Percentiles rank a stretch among this genome's conserved stretches.
phyloP scores from a whole-genome alignment of 2,888 invertebrate species.

The Monopis laevigella region DNA sequence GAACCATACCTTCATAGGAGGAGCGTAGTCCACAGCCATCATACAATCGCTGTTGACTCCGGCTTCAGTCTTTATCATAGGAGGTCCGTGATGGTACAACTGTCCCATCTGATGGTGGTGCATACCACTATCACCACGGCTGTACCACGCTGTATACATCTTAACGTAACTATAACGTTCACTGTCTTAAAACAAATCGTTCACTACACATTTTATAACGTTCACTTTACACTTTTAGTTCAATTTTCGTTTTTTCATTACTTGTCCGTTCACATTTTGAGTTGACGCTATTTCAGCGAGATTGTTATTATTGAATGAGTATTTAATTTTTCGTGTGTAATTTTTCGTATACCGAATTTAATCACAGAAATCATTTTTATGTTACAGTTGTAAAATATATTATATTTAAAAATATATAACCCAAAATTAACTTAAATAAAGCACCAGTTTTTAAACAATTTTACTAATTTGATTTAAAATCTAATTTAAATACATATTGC shows the following conservation, averaged over 20 bases:
- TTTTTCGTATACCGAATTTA: constrained; percentile 10
- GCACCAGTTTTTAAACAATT: constrained; percentile 28
- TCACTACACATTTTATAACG: background rate
- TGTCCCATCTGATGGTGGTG: constrained; percentile 65
- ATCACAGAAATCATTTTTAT: too few relatives aligned
- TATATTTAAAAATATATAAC: too few relatives aligned
- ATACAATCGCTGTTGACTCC: constrained; percentile 72
- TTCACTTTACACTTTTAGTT: background rate
- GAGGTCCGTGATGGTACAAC: constrained; percentile 64
- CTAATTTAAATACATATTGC: constrained; percentile 33
- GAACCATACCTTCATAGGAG: constrained; percentile 70
- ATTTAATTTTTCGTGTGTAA: background rate
- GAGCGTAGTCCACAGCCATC: constrained; percentile 72
- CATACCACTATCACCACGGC: constrained; percentile 59
- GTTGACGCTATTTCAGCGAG: too few relatives aligned
- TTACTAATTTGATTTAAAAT: constrained; percentile 20
- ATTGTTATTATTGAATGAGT: too few relatives aligned
- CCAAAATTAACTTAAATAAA: constrained; percentile 18
- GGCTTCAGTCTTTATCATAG: constrained; percentile 70
- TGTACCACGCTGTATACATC: constrained; percentile 66
- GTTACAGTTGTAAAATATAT: too few relatives aligned
- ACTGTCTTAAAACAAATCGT: background rate
- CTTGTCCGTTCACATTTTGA: too few relatives aligned
- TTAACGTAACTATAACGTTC: too few relatives aligned
- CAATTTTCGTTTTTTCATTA: background rate